A percentile compares a stretch with the other conserved stretches of the same genome.
These are phyloP conservation scores for Clostera curtula DNA, from an alignment of 2,888 invertebrate genomes.

Conservation along the genomic window DNA sequence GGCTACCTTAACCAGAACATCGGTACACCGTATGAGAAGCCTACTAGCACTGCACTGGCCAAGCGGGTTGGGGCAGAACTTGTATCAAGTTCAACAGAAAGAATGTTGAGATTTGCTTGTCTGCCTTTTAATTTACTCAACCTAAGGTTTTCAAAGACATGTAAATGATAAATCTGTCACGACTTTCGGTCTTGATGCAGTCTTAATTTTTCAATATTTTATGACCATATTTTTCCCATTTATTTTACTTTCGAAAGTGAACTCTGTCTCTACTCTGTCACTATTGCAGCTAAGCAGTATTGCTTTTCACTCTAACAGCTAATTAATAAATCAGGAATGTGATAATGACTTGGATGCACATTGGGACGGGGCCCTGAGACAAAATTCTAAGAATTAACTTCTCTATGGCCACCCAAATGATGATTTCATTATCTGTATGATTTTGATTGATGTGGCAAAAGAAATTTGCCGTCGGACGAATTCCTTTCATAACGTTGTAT, in stretches of 20 bases:
- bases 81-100: too few relatives aligned
- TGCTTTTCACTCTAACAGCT: conserved; percentile 37
- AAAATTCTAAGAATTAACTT: conserved; percentile 56
- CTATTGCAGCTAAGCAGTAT: conserved; percentile 8
- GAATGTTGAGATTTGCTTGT: too few relatives aligned
- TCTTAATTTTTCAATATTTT: not conserved
- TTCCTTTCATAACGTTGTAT: conserved; percentile 66
- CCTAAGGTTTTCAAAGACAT: too few relatives aligned
- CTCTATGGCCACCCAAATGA: conserved; percentile 75
- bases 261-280: conserved; percentile 2
- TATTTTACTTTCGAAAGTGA: not conserved
- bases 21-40: too few relatives aligned
- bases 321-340: conserved; percentile 74
- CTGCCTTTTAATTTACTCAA: too few relatives aligned
- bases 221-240: not conserved
- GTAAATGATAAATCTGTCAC: too few relatives aligned
- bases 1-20: too few relatives aligned
- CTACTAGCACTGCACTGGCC: too few relatives aligned
- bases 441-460: conserved; percentile 73
- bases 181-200: not conserved
- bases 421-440: conserved; percentile 75
- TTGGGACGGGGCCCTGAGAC: conserved; percentile 35
- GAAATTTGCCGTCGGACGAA: conserved; percentile 60
- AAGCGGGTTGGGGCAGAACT: too few relatives aligned
- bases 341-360: conserved; percentile 59